A percentile compares a stretch with the other conserved stretches of the same genome.
Evolutionary conservation across 2,113 vertebrate species (phyloP).

Genomic region (Strix aluco): DNA sequence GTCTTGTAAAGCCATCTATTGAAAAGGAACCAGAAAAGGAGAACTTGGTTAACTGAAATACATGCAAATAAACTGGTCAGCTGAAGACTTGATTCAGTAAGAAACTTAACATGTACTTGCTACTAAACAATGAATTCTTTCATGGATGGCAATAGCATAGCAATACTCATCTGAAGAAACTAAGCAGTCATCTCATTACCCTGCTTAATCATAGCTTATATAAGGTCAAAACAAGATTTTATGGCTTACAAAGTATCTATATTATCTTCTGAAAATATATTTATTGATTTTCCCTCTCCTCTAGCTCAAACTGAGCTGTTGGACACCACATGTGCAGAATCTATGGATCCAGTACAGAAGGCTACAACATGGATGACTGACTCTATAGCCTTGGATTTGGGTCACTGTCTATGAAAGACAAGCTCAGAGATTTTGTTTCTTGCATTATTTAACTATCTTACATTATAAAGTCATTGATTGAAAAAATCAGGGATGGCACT

Average conservation of each 20-base stretch:
- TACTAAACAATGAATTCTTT: not conserved
- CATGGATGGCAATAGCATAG: not conserved
- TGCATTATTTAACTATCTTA: not conserved
- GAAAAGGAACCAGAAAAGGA: not conserved
- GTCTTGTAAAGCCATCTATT: not conserved
- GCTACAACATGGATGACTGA: not conserved
- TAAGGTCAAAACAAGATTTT: not conserved
- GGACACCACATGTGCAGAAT: rapidly evolving
- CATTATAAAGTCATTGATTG: not conserved
- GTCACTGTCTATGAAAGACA: not conserved
- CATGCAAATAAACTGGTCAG: not conserved
- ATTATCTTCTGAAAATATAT: not conserved
- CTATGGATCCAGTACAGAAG: not conserved
- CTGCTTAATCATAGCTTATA: not conserved
- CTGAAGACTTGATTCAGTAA: not conserved
- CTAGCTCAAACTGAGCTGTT: not conserved
- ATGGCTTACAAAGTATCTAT: not conserved
- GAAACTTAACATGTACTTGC: not conserved
- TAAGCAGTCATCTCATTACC: not conserved
- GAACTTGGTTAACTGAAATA: not conserved
- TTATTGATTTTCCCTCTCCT: not conserved
- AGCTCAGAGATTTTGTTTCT: not conserved
- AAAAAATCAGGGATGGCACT: not conserved
- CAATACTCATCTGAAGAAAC: not conserved
- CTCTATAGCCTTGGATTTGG: not conserved